Evolutionary conservation across 2,113 vertebrate genomes (phyloP).

Genomic region (Charadrius vociferus): DNA sequence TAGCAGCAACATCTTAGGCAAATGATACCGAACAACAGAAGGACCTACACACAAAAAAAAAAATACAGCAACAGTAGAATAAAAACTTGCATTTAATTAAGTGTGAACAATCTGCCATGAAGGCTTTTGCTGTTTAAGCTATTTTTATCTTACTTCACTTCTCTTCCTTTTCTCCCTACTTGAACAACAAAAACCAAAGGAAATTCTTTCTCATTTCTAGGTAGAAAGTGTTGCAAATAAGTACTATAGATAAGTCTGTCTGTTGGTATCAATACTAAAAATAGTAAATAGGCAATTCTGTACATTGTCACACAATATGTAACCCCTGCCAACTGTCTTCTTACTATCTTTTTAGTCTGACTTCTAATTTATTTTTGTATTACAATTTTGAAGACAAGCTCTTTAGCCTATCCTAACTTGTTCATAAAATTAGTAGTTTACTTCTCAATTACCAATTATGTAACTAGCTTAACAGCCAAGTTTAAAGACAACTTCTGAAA

Average conservation of each 20-base stretch:
- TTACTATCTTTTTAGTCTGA: not conserved
- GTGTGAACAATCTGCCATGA: not conserved
- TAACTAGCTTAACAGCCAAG: not conserved
- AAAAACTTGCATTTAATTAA: not conserved
- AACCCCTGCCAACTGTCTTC: not conserved
- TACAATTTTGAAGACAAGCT: not conserved
- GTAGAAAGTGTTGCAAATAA: not conserved
- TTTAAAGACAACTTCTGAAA: not conserved
- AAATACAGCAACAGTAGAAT: not conserved
- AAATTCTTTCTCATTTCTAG: not conserved
- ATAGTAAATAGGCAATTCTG: not conserved
- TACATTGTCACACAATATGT: not conserved
- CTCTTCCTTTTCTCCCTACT: not conserved
- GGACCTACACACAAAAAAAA: conserved; percentile 78
- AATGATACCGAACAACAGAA: conserved; percentile 94
- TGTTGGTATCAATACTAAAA: not conserved
- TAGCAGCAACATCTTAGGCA: conserved; percentile 96
- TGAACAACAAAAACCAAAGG: not conserved
- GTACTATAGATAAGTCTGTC: not conserved
- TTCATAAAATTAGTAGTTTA: not conserved
- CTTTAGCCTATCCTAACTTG: not conserved
- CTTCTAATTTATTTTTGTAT: not conserved
- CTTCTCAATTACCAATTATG: not conserved
- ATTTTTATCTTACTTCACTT: not conserved
- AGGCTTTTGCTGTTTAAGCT: not conserved